Percentiles rank a stretch among this genome's conserved stretches.
Evolutionary conservation across 2,113 vertebrate genomes (phyloP).

Genomic region (Heterotis niloticus): DNA sequence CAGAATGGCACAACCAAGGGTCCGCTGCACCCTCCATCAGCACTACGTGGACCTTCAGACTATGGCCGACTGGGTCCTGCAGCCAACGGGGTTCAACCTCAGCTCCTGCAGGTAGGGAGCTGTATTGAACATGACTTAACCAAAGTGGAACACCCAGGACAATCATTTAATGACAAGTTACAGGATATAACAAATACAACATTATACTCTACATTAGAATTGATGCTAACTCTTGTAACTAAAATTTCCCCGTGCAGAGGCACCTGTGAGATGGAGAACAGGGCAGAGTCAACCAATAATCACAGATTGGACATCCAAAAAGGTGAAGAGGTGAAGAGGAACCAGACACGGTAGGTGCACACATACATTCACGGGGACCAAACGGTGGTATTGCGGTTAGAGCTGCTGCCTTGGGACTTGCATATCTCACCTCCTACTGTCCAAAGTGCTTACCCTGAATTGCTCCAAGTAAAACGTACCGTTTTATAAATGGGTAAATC

Average conservation of each 20-base stretch:
- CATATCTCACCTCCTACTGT: too few relatives aligned
- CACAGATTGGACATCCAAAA: not conserved
- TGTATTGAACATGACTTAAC: not conserved
- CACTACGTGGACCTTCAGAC: conserved; percentile 13
- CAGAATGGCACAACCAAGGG: not conserved
- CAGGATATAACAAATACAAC: not conserved
- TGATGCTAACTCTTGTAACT: not conserved
- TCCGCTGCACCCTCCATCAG: conserved; percentile 31
- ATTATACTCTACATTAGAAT: not conserved
- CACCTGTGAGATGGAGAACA: not conserved
- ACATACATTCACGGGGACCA: not conserved
- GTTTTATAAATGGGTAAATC: too few relatives aligned
- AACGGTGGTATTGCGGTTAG: too few relatives aligned
- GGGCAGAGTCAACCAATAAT: not conserved
- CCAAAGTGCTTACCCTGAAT: too few relatives aligned
- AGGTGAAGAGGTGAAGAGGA: not conserved
- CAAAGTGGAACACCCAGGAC: not conserved
- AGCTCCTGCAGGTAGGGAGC: conserved; percentile 36
- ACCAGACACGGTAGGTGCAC: not conserved
- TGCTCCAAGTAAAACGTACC: too few relatives aligned
- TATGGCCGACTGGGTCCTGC: conserved; percentile 33
- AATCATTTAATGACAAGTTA: not conserved
- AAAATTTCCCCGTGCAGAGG: not conserved
- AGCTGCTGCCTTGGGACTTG: too few relatives aligned
- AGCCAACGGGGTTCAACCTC: conserved; percentile 38